Conservation (phyloP, 2,797 vertebrate genomes). For the Ctenopoma multispine region DNA sequence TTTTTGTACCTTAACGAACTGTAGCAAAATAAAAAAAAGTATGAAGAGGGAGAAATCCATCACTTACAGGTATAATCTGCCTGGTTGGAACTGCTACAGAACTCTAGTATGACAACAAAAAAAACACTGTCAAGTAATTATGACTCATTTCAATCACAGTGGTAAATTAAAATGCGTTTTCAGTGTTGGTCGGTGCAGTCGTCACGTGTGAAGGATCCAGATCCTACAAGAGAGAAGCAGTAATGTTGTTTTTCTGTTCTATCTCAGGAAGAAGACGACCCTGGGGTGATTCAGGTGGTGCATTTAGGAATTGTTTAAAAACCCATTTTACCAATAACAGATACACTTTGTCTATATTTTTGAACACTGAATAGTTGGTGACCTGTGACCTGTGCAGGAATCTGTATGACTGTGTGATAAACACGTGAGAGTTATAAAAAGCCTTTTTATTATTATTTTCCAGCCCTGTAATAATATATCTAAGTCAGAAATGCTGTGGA, state of each 20-base stretch:
- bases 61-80: too few relatives aligned
- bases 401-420: neutral
- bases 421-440: neutral
- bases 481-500: conserved; percentile 3
- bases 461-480: neutral
- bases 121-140: too few relatives aligned
- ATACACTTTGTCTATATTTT: conserved; percentile 2
- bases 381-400: conserved; percentile 5
- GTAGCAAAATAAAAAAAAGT: too few relatives aligned
- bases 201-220: neutral
- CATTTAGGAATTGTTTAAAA: conserved; percentile 90
- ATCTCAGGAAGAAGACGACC: conserved; percentile 78
- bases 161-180: too few relatives aligned
- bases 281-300: conserved; percentile 84
- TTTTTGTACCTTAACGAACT: too few relatives aligned
- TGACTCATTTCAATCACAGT: too few relatives aligned
- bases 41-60: too few relatives aligned
- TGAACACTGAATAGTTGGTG: neutral
- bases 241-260: conserved; percentile 36
- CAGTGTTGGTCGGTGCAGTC: neutral
- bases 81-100: too few relatives aligned
- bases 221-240: neutral
- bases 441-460: conserved; percentile 11
- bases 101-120: too few relatives aligned
- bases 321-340: conserved; percentile 4